A percentile compares a stretch with the other conserved stretches of the same genome.
Evolutionary conservation across 2,113 vertebrate species (phyloP).

Genomic region (Corythornis madagascariensis): DNA sequence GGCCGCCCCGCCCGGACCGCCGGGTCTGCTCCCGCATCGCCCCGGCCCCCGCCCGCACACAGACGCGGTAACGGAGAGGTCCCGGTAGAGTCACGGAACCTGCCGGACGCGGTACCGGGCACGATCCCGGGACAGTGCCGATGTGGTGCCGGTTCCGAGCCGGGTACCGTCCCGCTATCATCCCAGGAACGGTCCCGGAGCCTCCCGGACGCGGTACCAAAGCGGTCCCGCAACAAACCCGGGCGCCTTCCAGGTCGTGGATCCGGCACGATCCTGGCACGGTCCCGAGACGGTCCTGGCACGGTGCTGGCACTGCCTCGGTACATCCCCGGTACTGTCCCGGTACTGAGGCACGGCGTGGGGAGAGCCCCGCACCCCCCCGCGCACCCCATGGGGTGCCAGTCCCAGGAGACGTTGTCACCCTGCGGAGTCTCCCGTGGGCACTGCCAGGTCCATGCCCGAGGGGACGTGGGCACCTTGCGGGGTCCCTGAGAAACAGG

Average conservation of each 20-base stretch:
- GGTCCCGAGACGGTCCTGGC: not conserved
- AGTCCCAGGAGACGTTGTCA: too few species aligned
- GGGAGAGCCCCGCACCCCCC: accelerated
- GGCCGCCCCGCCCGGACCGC: not conserved
- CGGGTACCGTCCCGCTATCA: accelerated
- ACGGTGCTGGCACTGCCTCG: too few species aligned
- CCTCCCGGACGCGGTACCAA: not conserved
- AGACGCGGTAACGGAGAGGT: not conserved
- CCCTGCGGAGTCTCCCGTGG: too few species aligned
- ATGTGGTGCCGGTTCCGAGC: too few species aligned
- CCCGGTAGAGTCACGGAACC: not conserved
- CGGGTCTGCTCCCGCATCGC: not conserved
- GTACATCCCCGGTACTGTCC: not conserved
- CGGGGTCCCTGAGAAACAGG: too few species aligned
- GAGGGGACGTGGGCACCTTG: not conserved
- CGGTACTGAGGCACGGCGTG: accelerated
- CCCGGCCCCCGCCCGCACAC: not conserved
- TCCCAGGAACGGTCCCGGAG: not conserved
- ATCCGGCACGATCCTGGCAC: too few species aligned
- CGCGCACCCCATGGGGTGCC: not conserved
- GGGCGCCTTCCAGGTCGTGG: too few species aligned
- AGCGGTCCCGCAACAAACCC: not conserved
- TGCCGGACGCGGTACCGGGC: not conserved
- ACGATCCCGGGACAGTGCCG: not conserved
- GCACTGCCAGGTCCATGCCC: too few species aligned